A percentile compares a stretch with the other conserved stretches of the same genome.
These are phyloP conservation scores for Chunga burmeisteri DNA, from an alignment of 2,113 vertebrate species.

Conservation along the genomic window DNA sequence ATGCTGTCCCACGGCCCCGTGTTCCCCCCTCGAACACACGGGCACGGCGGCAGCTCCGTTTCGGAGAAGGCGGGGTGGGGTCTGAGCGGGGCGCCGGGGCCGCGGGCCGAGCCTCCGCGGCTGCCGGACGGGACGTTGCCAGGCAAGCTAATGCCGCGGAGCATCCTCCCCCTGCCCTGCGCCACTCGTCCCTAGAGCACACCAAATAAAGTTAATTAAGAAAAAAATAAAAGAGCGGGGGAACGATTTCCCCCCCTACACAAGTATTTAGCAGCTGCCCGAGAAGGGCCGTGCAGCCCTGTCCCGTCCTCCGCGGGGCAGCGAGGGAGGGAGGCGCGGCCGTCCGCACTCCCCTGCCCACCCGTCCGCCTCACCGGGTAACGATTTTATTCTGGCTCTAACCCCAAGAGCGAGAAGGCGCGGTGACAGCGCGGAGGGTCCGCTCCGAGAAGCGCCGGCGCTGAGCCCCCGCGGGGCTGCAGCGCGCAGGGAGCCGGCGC, in stretches of 20 bases:
- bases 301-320: background rate
- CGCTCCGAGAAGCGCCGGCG: background rate
- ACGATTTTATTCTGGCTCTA: background rate
- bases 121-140: background rate
- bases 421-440: background rate
- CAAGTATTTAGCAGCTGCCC: background rate
- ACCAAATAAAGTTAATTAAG: background rate
- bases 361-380: background rate
- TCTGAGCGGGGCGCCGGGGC: rapidly evolving
- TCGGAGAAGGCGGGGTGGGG: background rate
- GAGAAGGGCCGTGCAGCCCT: background rate
- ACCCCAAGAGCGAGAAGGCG: too few relatives aligned
- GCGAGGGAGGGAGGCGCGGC: background rate
- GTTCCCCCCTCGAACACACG: background rate
- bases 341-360: background rate
- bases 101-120: background rate
- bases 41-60: background rate
- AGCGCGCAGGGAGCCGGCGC: background rate
- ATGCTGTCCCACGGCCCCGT: background rate
- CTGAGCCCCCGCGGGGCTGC: background rate
- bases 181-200: background rate
- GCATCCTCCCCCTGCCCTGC: background rate
- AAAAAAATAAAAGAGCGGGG: rapidly evolving
- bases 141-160: background rate
- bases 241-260: rapidly evolving